Evolutionary conservation across 2,888 invertebrate genomes (phyloP), one percentile per base, ranked within the genome.

Genomic region (Automeris io): DNA sequence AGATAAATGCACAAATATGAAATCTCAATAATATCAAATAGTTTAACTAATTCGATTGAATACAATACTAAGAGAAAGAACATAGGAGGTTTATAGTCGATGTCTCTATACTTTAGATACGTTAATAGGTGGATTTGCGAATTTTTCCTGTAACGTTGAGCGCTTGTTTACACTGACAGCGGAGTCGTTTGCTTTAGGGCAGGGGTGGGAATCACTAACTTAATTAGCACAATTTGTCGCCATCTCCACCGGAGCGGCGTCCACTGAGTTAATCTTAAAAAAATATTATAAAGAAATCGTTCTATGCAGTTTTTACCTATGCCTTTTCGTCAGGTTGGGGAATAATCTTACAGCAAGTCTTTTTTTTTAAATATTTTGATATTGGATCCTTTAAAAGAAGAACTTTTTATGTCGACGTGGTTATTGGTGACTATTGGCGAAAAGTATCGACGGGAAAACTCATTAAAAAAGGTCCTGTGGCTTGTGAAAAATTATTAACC

Each of bases 81-180:
- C 23, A 40, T 49, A 51, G 44, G 46, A 50, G 43, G 57, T 58
- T 61, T 54, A 54, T 59, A 55, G 44, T 55, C 54, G 52, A 61
- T 65, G 70, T 68, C 69, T 64, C 56, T 72, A 72, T 74, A 72
- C 75, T 74, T 73, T 61, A 35, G 74, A 71, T 73, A 77, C 74
- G 55, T 72, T 70, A 75, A 76, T 81, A 78, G 80, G 75, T 78
- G 71, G 73, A 69, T 77, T 81, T 73, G 74, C 66, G 76, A 78
- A 72, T 81, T 80, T 82, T 83, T 80, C 74, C 74, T 65, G 69
- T 73, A 71, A 77, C 78, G 71, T 82, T 71, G 73, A 77, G 70
- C 70, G 68, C 61, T 75, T 85, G 81, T 83, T 82, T 83, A 75
- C 75, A 71, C 59, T 70, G 80, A 73, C 79, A 82, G 74, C 70